A percentile compares a stretch with the other conserved stretches of the same genome.
Evolutionary conservation across 2,888 invertebrate species (phyloP).

Genomic region (Alloscopus bannaensis): DNA sequence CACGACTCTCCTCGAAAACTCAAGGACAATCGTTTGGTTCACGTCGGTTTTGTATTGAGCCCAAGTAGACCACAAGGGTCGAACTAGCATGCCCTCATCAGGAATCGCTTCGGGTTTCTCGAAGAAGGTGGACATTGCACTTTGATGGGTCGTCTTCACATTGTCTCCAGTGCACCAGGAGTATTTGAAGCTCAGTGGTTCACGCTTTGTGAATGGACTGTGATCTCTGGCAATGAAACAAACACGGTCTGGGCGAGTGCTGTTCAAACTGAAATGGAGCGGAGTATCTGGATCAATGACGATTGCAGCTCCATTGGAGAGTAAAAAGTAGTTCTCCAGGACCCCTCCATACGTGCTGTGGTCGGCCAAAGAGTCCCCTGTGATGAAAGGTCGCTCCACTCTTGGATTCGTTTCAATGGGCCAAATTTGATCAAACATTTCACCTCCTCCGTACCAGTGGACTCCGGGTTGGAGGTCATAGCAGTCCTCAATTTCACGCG

Average conservation of each 20-base stretch:
- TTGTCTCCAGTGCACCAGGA: constrained; percentile 54
- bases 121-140: constrained; percentile 78
- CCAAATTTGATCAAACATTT: constrained; percentile 57
- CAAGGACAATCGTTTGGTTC: constrained; percentile 51
- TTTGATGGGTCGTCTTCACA: constrained; percentile 52
- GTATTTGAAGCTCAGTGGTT: constrained; percentile 45
- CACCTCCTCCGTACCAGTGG: constrained; percentile 63
- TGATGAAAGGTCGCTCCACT: constrained; percentile 37
- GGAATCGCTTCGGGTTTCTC: constrained; percentile 76
- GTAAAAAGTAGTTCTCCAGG: constrained; percentile 68
- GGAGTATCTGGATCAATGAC: constrained; percentile 66
- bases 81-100: constrained; percentile 60
- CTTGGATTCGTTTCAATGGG: constrained; percentile 50
- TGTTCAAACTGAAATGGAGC: constrained; percentile 66
- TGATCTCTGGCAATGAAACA: constrained; percentile 60
- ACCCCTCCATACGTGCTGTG: constrained; percentile 40
- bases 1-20: constrained; percentile 53
- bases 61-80: constrained; percentile 67
- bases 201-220: constrained; percentile 46
- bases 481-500: constrained; percentile 64
- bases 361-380: constrained; percentile 18
- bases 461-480: constrained; percentile 54
- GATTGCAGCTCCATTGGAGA: constrained; percentile 65
- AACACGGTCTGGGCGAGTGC: constrained; percentile 33
- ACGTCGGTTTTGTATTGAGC: constrained; percentile 45